Conservation (phyloP, 2,113 vertebrate genomes). For the Tupaia chinensis region DNA sequence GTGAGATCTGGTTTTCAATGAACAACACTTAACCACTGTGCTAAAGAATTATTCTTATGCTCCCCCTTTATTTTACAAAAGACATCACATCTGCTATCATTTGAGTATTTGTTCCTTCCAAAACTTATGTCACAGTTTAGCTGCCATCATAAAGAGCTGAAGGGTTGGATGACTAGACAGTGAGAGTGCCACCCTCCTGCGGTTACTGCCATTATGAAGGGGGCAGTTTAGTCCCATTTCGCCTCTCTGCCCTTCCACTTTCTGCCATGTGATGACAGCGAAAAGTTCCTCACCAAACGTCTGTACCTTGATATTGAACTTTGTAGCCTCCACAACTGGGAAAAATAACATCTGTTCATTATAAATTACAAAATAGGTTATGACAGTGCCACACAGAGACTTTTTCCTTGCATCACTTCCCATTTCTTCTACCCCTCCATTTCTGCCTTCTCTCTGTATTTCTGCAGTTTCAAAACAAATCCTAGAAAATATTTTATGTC, state of each 20-base stretch:
- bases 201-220: not conserved
- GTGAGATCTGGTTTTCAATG: no score
- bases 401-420: not conserved
- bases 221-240: not conserved
- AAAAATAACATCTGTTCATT: not conserved
- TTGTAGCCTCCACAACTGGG: not conserved
- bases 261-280: not conserved
- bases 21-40: no score
- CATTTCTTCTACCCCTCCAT: not conserved
- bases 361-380: not conserved
- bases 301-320: not conserved
- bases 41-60: no score
- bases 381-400: not conserved
- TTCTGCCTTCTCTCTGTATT: not conserved
- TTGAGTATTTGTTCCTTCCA: not conserved
- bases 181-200: not conserved
- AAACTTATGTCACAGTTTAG: not conserved
- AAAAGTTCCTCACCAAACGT: not conserved
- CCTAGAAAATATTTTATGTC: not conserved
- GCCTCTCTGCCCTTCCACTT: not conserved
- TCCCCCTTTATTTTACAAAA: not conserved
- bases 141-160: not conserved
- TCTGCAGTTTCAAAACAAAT: not conserved
- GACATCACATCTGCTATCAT: not conserved
- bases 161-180: not conserved